Base-by-base conservation (phyloP, 1,140 invertebrate genomes). In the Tetragonula clypearis region DNA sequence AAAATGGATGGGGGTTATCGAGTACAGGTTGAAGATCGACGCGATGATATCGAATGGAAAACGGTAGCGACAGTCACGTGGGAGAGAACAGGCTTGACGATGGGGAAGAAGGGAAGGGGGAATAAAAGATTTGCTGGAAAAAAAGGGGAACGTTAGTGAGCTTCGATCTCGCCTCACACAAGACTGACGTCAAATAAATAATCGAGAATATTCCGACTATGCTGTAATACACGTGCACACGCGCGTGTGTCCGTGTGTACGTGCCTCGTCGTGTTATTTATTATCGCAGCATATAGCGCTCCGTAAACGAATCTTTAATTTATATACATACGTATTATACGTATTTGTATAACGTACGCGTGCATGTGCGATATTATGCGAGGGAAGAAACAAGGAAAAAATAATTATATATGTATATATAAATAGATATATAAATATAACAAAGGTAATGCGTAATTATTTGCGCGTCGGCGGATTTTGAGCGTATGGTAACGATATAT, bases 101-200 rank as follows among this genome's bases (percentile, higher is more conserved):
- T 15, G 23, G 2, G 2, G 19, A 26, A 30, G 30, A 12, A 23
- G 15, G 12, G 0, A 0, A 11, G 14, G 17, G 26, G n/a, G 26
- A 35, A 60, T 9, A n/a, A n/a, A 30, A 19, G 55, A 75, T 75
- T 75, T 9, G 72, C 12, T n/a, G 5, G 71, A 87, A 88, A 87
- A 88, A 87, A 79, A 26, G 84, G 12, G 81, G 81, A 87, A 84
- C 86, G 87, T 87, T 90, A 81, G 90, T 89, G 88, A 91, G 88
- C 86, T 85, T 90, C 87, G 90, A 91, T 92, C 86, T 87, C 90
- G 82, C 84, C 80, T 88, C 90, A 87, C 84, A 91, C 74, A 93
- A 93, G 93, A 94, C 93, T 94, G 93, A 94, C 86, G 88, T 91
- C 90, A 87, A 79, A 85, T 86, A 89, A 91, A 89, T 86, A 88